Base-by-base conservation (phyloP, 2,888 invertebrate genomes). In the Kuschelorhynchus macadamiae region DNA sequence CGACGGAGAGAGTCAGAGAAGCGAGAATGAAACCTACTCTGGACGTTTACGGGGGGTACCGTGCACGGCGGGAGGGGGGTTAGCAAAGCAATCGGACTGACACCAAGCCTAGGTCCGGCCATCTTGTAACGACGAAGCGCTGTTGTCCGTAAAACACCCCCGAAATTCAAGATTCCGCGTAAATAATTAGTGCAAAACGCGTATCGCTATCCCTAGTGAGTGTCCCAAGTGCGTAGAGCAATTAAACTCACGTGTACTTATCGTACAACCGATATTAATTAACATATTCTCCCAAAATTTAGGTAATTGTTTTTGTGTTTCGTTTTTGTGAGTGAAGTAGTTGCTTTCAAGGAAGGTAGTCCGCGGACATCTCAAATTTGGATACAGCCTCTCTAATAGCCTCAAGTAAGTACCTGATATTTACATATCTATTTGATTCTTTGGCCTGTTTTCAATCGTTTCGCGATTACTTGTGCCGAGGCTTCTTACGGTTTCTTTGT, bases 31-130 rank as follows among this genome's bases (percentile, higher is more conserved):
- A 82, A 82, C 81, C 81, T 79, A 62, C 80, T 79, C 76, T 81
- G 82, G 82, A 81, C 80, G 82, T 79, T 81, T 81, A 80, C 81
- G 82, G 82, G 82, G 83, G 81, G 82, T 80, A 81, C 82, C 82
- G 82, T 82, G 82, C 81, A 81, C 82, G 77, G 79, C 79, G 81
- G 81, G 80, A 78, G 78, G 79, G 79, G 78, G 79, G 81, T 79
- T 79, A 78, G 85, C 85, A 79, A 79, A 77, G 76, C 76, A 76
- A 76, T 76, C 76, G 76, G 76, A 76, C 76, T 76, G 75, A 75
- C 74, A 72, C 83, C 83, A 83, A 83, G 83, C 82, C 82, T 82
- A 82, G 82, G 83, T 83, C 83, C 83, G 83, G 83, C 83, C 84
- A 83, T 84, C 83, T 83, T 83, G 83, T 83, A 81, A 83, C 82